Conservation (phyloP, 2,113 vertebrate genomes). For the Beaufortia kweichowensis region DNA sequence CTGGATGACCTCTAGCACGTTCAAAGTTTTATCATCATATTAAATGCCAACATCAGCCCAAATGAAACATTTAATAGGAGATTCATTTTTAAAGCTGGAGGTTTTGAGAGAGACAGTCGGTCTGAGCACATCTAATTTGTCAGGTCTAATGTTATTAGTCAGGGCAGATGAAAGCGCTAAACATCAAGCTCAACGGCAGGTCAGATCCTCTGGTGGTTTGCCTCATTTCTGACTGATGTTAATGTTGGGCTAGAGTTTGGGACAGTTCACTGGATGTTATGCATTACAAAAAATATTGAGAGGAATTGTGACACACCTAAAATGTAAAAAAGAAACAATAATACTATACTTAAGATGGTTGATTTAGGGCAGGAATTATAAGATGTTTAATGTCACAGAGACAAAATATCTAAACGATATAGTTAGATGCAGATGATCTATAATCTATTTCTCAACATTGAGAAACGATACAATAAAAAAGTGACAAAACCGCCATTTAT, state of each 20-base stretch:
- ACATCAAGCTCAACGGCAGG: background rate
- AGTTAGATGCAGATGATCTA: too few relatives aligned
- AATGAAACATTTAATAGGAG: conserved; percentile 15
- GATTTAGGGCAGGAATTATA: too few relatives aligned
- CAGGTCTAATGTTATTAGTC: conserved; percentile 7
- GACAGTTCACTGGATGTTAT: background rate
- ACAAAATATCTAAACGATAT: too few relatives aligned
- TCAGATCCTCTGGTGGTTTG: too few relatives aligned
- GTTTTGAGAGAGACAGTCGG: background rate
- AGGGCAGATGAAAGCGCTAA: conserved; percentile 9
- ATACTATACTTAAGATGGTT: background rate
- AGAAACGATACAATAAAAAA: too few relatives aligned
- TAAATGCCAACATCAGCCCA: background rate
- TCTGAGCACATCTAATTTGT: too few relatives aligned
- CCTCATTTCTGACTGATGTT: background rate
- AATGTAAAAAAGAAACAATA: too few relatives aligned
- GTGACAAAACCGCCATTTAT: too few relatives aligned
- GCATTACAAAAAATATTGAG: too few relatives aligned
- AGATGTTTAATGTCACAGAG: too few relatives aligned
- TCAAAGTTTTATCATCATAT: conserved; percentile 27
- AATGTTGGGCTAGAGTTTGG: background rate
- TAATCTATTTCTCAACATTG: too few relatives aligned
- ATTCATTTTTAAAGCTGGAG: conserved; percentile 4
- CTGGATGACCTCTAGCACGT: background rate
- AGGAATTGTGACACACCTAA: too few relatives aligned